Base-by-base conservation (phyloP, 2,113 vertebrate genomes). In the Mirounga angustirostris region DNA sequence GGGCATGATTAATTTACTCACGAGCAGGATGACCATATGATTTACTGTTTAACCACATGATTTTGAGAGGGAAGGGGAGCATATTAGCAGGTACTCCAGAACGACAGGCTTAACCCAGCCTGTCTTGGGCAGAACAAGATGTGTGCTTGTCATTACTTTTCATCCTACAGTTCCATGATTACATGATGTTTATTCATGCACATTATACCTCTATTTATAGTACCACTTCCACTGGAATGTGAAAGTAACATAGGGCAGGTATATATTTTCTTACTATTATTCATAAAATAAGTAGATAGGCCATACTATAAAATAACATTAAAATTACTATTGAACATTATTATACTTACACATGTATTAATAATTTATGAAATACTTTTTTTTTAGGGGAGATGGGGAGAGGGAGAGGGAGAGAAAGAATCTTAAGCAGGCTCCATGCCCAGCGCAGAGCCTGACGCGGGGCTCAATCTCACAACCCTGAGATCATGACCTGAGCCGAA, bases 321-420 rank as follows among this genome's bases (percentile, higher is more conserved):
- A 74, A 33, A 80, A 61, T 74, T n/a, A 63, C 15, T 43, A 15
- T 73, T 82, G 67, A 59, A 4, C 10, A n/a, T 43, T 69, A 40
- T 65, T 54, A 59, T 52, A 76, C 16, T 81, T 95, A 88, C 19
- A 61, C 1, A 89, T 4, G 14, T 54, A 18, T n/a, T 63, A 82
- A 73, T 56, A 24, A 56, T 76, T 92, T 81, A 86, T 30, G 92
- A 91, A 82, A 59, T 89, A 65, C 2, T 82, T 63, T 59, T 76
- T 65, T 67, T 18, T 33, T 67, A n/a, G 30, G 65, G 30, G 33
- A n/a, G 67, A 63, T 4, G 61, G 12, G 7, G 13, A 14, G 13
- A 21, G 26, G 28, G 33, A 69, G 33, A 67, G 15, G 33, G 56
- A 58, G 52, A 54, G 52, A 54, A 65, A n/a, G 33, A 69, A 69